Evolutionary conservation across 64 coral and sea anemone genomes (phyloP), one percentile per base, ranked within the genome.

Genomic region (Dendrophyllia cribrosa): DNA sequence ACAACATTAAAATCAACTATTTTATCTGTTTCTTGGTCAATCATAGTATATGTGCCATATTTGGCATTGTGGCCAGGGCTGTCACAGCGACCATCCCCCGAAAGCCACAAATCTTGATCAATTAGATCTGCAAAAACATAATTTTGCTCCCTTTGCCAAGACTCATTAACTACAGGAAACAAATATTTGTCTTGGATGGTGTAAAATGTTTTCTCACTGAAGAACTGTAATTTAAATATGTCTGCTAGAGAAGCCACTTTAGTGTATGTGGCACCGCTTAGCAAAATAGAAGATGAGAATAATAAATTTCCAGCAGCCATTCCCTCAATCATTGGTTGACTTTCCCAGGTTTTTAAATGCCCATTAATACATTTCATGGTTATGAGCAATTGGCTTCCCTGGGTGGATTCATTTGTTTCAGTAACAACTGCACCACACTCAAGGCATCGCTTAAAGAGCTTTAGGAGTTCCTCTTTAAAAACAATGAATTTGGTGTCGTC

Each of bases 231-330:
- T n/a, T 88, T 83, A 22, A 83, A 16, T 7, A 66, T 52, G 24
- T 58, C 22, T 59, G 74, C 62, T 44, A 87, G 45, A 78, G 59
- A 56, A 15, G 83, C 71, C 52, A 93, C 20, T 71, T 78, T 67
- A 17, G 70, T 74, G 74, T 69, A 93, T 72, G 65, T 22, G 1
- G 34, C 22, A n/a, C 19, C 77, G 74, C 74, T 83, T n/a, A 78
- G 85, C 43, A 94, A 19, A 74, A 94, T 89, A 43, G 92, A 67
- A n/a, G 86, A 58, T 25, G 92, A 70, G 4, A 94, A 22, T 20
- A 88, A 47, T 17, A 94, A 70, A 48, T 94, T 94, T 81, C 92
- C 92, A 83, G 85, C 68, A 62, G 86, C 75, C n/a, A 94, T 83
- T 13, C 21, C 73, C 46, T 75, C 59, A 14, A 73, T 12, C 56